Conservation (phyloP, 1,140 invertebrate genomes). For the Panagrolaimus sp. region DNA sequence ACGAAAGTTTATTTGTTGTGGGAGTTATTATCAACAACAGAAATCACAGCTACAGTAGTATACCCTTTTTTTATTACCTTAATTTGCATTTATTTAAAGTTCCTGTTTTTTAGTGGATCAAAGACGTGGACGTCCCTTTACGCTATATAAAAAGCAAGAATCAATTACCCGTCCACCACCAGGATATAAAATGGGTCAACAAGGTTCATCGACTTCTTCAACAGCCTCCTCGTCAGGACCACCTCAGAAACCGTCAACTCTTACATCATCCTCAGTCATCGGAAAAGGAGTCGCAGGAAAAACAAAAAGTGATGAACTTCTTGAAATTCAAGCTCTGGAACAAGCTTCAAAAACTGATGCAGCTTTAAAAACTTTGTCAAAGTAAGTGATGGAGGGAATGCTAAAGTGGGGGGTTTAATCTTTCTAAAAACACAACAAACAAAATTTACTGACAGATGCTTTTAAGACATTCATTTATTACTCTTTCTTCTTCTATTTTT, state of each 20-base stretch:
- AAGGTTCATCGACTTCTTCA: neutral
- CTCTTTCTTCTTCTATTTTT: too few relatives aligned
- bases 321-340: neutral
- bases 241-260: neutral
- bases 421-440: too few relatives aligned
- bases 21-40: too few relatives aligned
- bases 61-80: too few relatives aligned
- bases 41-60: too few relatives aligned
- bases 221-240: neutral
- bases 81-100: too few relatives aligned
- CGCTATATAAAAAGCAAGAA: slow-evolving; percentile 25
- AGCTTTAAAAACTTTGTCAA: neutral
- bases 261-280: neutral
- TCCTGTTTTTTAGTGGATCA: neutral
- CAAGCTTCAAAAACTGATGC: neutral
- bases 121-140: slow-evolving; percentile 18
- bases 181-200: neutral
- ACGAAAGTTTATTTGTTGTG: too few relatives aligned
- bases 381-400: neutral
- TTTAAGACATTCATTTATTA: too few relatives aligned
- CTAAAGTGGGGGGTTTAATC: too few relatives aligned
- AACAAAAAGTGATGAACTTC: neutral
- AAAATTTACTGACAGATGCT: too few relatives aligned
- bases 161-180: slow-evolving; percentile 14
- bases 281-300: neutral